Base-by-base conservation (phyloP, 2,113 vertebrate genomes). In the Laticauda colubrina region DNA sequence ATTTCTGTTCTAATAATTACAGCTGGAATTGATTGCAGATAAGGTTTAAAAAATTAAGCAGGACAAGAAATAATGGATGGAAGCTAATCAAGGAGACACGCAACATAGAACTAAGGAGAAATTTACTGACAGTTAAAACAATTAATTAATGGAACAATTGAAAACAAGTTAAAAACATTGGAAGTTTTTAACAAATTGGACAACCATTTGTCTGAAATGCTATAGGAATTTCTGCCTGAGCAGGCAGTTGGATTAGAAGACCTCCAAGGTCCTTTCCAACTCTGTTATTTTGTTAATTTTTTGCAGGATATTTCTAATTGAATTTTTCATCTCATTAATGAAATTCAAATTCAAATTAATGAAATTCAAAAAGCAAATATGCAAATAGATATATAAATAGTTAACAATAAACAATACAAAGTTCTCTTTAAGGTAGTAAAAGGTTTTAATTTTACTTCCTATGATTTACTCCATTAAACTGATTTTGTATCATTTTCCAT, bases 381-480 rank as follows among this genome's bases (percentile, higher is more conserved):
- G 86, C 14, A n/a, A 51, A 87, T 29, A 4, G 26, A 53, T 48
- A 87, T 53, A 43, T n/a, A 87, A 53, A 53, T 18, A 87, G 45
- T 51, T 26, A 87, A 6, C n/a, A 87, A 87, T 87, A 53, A 51
- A 88, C 89, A 64, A 81, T 21, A 43, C 34, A 43, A 21, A 1
- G 34, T 81, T 54, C 34, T 10, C 2, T 89, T 2, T 20, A 91
- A 34, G 51, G 75, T 93, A 85, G 64, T 95, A 94, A 92, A 7
- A 0, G 1, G 87, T 91, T 45, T 86, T n/a, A 91, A 69, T 48
- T 45, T 94, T 95, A 64, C 93, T 94, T 95, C 53, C 91, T 94
- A 69, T 88, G 3, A 64, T 93, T 92, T 92, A 61, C 93, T 88
- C 64, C 18, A 53, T 55, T 95, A 89, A 14, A 0, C 20, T 0